Evolutionary conservation across 1,140 invertebrate genomes (phyloP).

Genomic region (Phymastichus coffea): DNA sequence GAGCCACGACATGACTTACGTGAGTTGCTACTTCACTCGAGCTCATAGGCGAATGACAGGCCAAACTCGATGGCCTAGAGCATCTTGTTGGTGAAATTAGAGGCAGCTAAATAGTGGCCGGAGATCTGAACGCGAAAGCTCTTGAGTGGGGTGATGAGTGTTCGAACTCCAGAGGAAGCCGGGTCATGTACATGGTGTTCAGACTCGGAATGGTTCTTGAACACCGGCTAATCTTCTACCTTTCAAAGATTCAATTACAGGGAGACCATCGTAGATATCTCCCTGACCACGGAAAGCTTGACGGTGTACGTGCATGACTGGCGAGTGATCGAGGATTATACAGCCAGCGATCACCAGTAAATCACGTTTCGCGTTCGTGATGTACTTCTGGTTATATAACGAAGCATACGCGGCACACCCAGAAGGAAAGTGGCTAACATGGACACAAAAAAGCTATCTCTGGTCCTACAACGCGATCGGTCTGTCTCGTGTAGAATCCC

Average conservation of each 20-base stretch:
- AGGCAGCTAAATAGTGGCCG: slow-evolving; percentile 3
- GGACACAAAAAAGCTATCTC: neutral
- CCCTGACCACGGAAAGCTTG: slow-evolving; percentile 9
- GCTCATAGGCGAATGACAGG: slow-evolving; percentile 15
- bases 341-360: slow-evolving; percentile 15
- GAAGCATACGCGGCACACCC: neutral
- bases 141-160: slow-evolving; percentile 28
- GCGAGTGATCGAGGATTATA: slow-evolving; percentile 1
- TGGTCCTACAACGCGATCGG: neutral
- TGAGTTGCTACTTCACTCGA: slow-evolving; percentile 29
- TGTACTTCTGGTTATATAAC: too few species aligned
- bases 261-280: slow-evolving; percentile 15
- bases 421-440: neutral
- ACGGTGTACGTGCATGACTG: neutral
- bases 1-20: neutral
- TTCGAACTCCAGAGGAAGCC: slow-evolving; percentile 15
- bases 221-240: slow-evolving; percentile 21
- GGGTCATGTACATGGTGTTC: slow-evolving; percentile 26
- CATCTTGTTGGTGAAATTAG: neutral
- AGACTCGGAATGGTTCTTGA: slow-evolving; percentile 20
- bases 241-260: slow-evolving; percentile 18
- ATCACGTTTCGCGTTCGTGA: slow-evolving; percentile 28
- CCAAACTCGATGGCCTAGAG: slow-evolving; percentile 9
- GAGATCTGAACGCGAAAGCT: slow-evolving; percentile 32
- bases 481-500: too few species aligned